phyloP scores from a whole-genome alignment of 30 jellyfish, hydroid and myxozoan species.

The Rhopilema esculentum region DNA sequence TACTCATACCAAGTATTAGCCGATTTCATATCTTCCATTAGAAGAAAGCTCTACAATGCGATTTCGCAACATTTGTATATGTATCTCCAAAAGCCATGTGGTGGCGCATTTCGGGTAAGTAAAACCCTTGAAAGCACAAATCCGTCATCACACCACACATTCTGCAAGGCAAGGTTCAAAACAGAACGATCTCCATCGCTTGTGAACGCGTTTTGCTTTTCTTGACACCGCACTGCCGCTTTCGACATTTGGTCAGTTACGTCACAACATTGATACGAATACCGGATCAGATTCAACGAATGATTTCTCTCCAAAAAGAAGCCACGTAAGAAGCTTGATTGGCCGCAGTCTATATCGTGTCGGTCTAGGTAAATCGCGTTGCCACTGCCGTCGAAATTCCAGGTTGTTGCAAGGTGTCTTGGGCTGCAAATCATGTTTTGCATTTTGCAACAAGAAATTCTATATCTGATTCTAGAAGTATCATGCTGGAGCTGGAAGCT shows the following conservation, averaged over 20 bases:
- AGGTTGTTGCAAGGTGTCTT: neutral
- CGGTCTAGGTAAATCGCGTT: neutral
- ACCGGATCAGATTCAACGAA: neutral
- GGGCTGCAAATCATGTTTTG: neutral
- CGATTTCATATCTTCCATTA: no score
- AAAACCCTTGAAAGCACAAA: neutral
- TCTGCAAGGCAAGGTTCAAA: neutral
- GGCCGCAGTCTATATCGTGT: neutral
- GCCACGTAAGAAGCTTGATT: neutral
- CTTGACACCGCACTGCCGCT: neutral
- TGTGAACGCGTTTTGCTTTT: neutral
- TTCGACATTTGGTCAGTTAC: neutral
- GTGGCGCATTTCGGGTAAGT: neutral
- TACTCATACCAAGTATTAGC: no score
- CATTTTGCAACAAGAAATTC: neutral
- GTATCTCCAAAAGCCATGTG: neutral
- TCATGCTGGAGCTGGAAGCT: neutral
- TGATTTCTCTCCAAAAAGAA: neutral
- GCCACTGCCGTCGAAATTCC: neutral
- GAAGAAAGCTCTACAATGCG: neutral
- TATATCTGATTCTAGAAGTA: neutral
- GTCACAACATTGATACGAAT: neutral
- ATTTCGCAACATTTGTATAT: neutral
- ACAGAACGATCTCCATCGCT: neutral
- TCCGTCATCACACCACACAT: neutral